phyloP scores from a whole-genome alignment of 2,888 invertebrate species.

The Abrostola tripartita region DNA sequence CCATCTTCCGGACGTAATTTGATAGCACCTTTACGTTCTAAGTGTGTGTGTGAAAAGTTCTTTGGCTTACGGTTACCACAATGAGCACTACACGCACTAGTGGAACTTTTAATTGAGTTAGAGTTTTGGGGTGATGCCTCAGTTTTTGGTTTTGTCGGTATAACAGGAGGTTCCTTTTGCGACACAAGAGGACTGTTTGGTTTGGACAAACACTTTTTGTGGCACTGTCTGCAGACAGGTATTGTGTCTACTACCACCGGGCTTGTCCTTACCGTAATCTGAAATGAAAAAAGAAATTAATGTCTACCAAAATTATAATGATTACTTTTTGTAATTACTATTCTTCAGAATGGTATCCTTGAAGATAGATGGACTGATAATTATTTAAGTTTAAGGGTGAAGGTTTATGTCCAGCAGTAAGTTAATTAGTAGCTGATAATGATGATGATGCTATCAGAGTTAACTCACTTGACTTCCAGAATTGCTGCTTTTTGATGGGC shows the following conservation, averaged over 20 bases:
- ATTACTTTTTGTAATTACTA: too few species aligned
- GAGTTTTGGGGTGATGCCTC: conserved; percentile 80
- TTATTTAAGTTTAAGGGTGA: too few species aligned
- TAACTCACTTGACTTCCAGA: conserved; percentile 92
- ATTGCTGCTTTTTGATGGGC: conserved; percentile 92
- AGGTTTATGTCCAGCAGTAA: not conserved
- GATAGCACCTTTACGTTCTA: conserved; percentile 85
- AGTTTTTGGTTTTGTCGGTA: conserved; percentile 73
- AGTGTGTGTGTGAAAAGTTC: conserved; percentile 69
- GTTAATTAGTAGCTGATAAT: not conserved
- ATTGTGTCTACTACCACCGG: conserved; percentile 92
- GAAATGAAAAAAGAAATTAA: conserved; percentile 61
- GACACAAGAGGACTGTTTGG: conserved; percentile 85
- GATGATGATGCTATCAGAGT: not conserved
- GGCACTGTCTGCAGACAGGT: conserved; percentile 93
- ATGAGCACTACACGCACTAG: conserved; percentile 80
- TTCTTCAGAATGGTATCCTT: too few species aligned
- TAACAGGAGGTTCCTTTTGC: conserved; percentile 78
- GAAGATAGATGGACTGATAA: too few species aligned
- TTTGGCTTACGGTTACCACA: conserved; percentile 80
- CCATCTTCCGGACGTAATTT: conserved; percentile 84
- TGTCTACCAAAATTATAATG: too few species aligned
- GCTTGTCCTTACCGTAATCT: conserved; percentile 94
- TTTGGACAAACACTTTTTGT: conserved; percentile 91
- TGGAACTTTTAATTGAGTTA: conserved; percentile 78